Conservation (phyloP, 2,888 invertebrate species). For the Phyllotreta cruciferae region DNA sequence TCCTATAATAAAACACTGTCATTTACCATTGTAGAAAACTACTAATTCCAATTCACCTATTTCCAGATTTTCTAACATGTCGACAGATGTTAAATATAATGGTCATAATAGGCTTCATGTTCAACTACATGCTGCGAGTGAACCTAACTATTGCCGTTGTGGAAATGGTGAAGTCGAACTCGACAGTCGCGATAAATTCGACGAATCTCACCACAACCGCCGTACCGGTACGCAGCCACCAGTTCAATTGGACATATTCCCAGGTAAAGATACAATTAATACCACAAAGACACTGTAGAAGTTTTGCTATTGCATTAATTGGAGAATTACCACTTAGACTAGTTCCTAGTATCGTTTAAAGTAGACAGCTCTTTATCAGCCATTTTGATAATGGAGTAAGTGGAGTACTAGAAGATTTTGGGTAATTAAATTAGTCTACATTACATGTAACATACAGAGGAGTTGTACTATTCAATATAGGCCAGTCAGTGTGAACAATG, state of each 20-base stretch:
- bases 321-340: background rate
- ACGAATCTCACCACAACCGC: constrained; percentile 9
- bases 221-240: constrained; percentile 49
- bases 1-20: background rate
- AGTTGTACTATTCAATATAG: too few relatives aligned
- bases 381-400: too few relatives aligned
- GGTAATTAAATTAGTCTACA: too few relatives aligned
- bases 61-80: constrained; percentile 64
- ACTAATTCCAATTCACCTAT: constrained; percentile 12
- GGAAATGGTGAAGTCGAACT: constrained; percentile 71
- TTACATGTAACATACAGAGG: too few relatives aligned
- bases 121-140: constrained; percentile 87
- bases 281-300: background rate
- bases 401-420: too few relatives aligned
- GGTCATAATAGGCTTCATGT: constrained; percentile 88
- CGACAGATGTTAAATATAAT: constrained; percentile 82
- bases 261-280: constrained; percentile 17
- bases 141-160: constrained; percentile 88
- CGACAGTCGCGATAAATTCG: constrained; percentile 23
- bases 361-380: background rate
- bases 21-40: background rate
- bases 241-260: constrained; percentile 79
- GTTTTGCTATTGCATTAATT: background rate
- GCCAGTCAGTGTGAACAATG: too few relatives aligned
- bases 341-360: too few relatives aligned